These are phyloP conservation scores for Choloepus hoffmanni DNA, from an alignment of 2,113 vertebrate genomes.

Conservation along the genomic window DNA sequence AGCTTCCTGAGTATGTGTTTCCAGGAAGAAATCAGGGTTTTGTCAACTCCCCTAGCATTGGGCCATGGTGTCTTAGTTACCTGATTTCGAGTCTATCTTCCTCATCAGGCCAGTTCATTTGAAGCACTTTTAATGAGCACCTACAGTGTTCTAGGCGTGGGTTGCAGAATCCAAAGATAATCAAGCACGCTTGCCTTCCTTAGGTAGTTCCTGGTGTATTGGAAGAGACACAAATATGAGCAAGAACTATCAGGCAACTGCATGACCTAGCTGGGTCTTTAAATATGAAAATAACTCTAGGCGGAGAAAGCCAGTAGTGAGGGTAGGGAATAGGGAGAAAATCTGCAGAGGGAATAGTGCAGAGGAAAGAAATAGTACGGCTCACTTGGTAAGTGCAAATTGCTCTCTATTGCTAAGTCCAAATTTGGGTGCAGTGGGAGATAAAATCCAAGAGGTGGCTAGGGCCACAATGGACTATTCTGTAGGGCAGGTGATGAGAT, in stretches of 20 bases:
- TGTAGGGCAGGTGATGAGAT: not conserved
- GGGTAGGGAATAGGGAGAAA: not conserved
- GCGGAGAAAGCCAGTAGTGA: not conserved
- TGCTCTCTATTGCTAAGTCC: not conserved
- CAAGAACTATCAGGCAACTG: not conserved
- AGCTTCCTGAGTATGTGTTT: not conserved
- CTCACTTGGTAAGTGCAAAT: not conserved
- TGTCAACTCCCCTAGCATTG: not conserved
- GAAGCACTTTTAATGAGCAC: not conserved
- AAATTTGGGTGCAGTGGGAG: not conserved
- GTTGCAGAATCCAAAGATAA: not conserved
- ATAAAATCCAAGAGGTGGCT: not conserved
- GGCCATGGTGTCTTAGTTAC: not conserved
- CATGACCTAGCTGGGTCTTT: not conserved
- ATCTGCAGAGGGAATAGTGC: not conserved
- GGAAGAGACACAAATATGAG: not conserved
- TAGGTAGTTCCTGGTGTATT: not conserved
- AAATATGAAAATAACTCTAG: not conserved
- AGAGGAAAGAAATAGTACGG: not conserved
- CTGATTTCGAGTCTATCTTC: not conserved
- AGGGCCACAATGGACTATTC: not conserved
- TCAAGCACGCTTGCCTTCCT: not conserved
- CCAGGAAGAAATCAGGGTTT: not conserved
- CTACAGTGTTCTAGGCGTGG: not conserved
- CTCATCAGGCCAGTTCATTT: not conserved